phyloP scores from a whole-genome alignment of 2,113 vertebrate genomes.

The Oreotragus oreotragus region DNA sequence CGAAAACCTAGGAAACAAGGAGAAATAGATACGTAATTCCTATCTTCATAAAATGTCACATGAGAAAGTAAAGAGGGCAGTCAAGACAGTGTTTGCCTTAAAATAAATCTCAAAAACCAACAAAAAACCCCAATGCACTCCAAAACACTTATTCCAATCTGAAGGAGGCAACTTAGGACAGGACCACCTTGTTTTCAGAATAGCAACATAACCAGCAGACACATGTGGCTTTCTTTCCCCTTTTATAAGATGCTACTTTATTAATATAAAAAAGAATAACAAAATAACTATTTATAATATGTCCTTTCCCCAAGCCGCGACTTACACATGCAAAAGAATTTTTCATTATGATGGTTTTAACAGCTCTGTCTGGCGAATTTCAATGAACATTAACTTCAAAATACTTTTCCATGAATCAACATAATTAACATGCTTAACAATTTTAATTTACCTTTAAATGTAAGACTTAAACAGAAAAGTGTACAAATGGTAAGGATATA shows the following conservation, averaged over 20 bases:
- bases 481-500: neutral
- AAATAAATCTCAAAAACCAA: neutral
- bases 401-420: neutral
- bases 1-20: conserved; percentile 87
- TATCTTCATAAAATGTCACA: neutral
- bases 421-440: neutral
- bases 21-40: neutral
- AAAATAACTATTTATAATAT: neutral
- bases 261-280: neutral
- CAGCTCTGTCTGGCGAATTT: neutral
- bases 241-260: neutral
- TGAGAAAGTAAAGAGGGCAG: neutral
- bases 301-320: neutral
- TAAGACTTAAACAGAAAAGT: neutral
- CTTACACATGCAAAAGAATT: neutral
- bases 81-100: neutral
- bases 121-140: neutral
- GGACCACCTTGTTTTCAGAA: neutral
- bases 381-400: neutral
- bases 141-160: neutral
- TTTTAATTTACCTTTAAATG: neutral
- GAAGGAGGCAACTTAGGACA: neutral
- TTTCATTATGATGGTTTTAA: neutral
- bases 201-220: neutral
- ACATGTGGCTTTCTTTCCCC: neutral